Conservation (phyloP, 30 jellyfish, hydroid and myxozoan species). For the Pelagia noctiluca region DNA sequence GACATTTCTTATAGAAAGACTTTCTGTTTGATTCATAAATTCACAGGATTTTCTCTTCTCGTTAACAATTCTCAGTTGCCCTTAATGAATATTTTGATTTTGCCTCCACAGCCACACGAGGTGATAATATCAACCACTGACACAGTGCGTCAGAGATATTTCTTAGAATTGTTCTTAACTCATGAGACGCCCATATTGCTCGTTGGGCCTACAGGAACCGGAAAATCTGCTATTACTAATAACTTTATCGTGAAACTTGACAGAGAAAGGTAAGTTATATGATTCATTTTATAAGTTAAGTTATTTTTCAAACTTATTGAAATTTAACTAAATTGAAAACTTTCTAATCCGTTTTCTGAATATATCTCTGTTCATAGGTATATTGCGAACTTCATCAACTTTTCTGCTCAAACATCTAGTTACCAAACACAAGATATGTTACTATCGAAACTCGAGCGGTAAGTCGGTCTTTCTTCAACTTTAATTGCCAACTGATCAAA, state of each 20-base stretch:
- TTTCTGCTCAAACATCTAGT: slow-evolving; percentile 73
- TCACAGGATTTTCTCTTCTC: too few species aligned
- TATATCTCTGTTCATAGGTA: slow-evolving; percentile 16
- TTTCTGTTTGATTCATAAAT: too few species aligned
- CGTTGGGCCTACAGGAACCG: slow-evolving; percentile 78
- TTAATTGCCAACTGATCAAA: too few species aligned
- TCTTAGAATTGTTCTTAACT: slow-evolving; percentile 52
- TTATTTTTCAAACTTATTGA: background rate
- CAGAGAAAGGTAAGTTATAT: slow-evolving; percentile 49
- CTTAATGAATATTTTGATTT: background rate
- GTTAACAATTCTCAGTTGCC: too few species aligned
- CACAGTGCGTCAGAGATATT: slow-evolving; percentile 66
- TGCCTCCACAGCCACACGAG: slow-evolving; percentile 52
- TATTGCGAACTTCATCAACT: slow-evolving; percentile 66
- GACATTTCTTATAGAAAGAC: too few species aligned
- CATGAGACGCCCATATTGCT: slow-evolving; percentile 56
- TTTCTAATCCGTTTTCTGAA: background rate
- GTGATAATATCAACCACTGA: slow-evolving; percentile 64
- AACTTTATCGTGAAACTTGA: slow-evolving; percentile 45
- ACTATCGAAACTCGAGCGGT: slow-evolving; percentile 67
- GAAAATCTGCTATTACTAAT: slow-evolving; percentile 61
- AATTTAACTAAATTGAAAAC: background rate
- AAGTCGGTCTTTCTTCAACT: background rate
- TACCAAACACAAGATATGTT: slow-evolving; percentile 70
- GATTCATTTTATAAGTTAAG: background rate